These are phyloP conservation scores for Volucella bombylans DNA, from an alignment of 2,888 invertebrate species.

Conservation along the genomic window DNA sequence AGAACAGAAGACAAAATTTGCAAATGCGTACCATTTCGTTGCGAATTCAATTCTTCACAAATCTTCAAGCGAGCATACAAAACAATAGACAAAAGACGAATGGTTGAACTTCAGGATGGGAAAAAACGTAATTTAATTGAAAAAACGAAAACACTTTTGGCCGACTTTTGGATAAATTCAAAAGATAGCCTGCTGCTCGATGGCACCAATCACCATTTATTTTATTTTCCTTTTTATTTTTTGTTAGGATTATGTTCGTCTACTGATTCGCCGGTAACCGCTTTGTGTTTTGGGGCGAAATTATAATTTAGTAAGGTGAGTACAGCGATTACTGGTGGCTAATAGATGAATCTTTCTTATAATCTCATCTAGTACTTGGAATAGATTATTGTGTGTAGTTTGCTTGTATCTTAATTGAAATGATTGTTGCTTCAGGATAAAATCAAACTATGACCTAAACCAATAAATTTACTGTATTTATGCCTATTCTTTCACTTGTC, in stretches of 20 bases:
- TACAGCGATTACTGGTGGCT: not conserved
- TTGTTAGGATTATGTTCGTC: conserved; percentile 63
- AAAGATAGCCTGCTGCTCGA: conserved; percentile 69
- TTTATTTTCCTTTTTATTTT: conserved; percentile 66
- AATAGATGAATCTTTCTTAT: conserved; percentile 4
- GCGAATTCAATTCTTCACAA: conserved; percentile 63
- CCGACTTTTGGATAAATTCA: conserved; percentile 65
- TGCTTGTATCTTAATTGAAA: no score
- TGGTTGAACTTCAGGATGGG: conserved; percentile 45
- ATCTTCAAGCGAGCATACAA: conserved; percentile 68
- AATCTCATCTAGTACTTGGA: conserved; percentile 30
- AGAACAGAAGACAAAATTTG: conserved; percentile 65
- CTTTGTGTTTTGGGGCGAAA: conserved; percentile 70
- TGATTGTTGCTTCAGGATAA: no score
- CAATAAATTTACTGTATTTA: no score
- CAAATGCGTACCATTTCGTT: conserved; percentile 73
- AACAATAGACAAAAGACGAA: conserved; percentile 52
- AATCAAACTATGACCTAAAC: no score
- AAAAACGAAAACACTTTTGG: conserved; percentile 61
- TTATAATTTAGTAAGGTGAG: conserved; percentile 9
- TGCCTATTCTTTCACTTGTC: no score
- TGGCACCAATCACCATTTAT: conserved; percentile 68
- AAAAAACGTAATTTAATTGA: conserved; percentile 39
- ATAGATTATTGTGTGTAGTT: no score
- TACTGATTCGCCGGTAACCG: conserved; percentile 72